Percentiles rank a stretch among this genome's conserved stretches.
Evolutionary conservation across 1,140 invertebrate genomes (phyloP).

Genomic region (Drosophila sturtevanti): DNA sequence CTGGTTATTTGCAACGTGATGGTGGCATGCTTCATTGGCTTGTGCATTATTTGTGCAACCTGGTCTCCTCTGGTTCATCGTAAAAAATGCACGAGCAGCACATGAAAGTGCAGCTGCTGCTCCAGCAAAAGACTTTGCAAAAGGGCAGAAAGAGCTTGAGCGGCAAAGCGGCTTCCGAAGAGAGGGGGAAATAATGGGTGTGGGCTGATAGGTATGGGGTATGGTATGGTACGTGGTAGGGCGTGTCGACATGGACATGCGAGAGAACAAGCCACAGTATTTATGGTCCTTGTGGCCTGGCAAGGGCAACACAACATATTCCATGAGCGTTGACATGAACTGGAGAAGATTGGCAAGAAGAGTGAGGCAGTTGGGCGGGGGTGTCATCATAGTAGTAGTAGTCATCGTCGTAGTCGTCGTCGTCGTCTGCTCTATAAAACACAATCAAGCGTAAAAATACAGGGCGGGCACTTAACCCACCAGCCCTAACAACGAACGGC

Average conservation of each 20-base stretch:
- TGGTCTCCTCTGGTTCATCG: conserved; percentile 62
- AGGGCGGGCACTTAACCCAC: conserved; percentile 72
- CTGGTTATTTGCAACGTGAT: conserved; percentile 49
- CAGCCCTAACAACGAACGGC: conserved; percentile 42
- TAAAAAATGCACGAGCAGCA: conserved; percentile 70
- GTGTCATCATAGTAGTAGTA: not conserved
- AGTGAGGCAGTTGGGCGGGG: not conserved
- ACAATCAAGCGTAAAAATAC: conserved; percentile 80
- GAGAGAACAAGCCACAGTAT: conserved; percentile 76
- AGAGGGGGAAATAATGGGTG: too few species aligned
- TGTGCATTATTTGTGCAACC: conserved; percentile 79
- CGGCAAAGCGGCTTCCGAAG: not conserved
- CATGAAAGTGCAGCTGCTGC: conserved; percentile 52
- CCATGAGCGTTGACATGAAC: conserved; percentile 19
- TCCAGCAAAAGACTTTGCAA: conserved; percentile 20
- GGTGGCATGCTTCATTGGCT: conserved; percentile 78
- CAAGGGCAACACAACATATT: conserved; percentile 48
- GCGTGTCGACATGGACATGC: conserved; percentile 72
- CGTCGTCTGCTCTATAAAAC: conserved; percentile 69
- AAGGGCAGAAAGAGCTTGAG: conserved; percentile 18
- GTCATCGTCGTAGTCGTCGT: not conserved
- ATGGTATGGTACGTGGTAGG: conserved; percentile 44
- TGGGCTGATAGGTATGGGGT: not conserved
- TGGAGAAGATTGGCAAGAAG: not conserved
- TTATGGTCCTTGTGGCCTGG: conserved; percentile 71